A percentile compares a stretch with the other conserved stretches of the same genome.
These are phyloP conservation scores for Oophaga sylvatica DNA, from an alignment of 2,797 vertebrate genomes.

Conservation along the genomic window DNA sequence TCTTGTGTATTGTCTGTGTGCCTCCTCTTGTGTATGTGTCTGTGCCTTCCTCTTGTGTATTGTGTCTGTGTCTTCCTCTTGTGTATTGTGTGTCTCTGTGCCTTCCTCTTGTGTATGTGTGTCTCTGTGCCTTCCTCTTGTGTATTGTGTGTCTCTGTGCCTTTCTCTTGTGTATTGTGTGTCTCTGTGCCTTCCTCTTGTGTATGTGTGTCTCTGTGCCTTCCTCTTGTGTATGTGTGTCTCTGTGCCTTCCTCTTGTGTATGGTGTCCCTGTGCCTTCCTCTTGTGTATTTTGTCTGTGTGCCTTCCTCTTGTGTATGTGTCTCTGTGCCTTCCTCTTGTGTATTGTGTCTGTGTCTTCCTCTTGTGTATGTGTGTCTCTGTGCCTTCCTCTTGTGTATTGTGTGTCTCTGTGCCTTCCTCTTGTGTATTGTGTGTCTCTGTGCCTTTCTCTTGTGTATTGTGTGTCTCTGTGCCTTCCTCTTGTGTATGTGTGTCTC, in stretches of 20 bases:
- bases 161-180: not conserved
- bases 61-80: not conserved
- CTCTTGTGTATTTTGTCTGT: not conserved
- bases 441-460: not conserved
- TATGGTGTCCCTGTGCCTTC: not conserved
- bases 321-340: not conserved
- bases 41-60: not conserved
- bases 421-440: not conserved
- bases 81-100: too few species aligned
- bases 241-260: not conserved
- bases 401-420: not conserved
- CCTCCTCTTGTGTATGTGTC: too few species aligned
- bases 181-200: not conserved
- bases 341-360: not conserved
- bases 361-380: not conserved
- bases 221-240: not conserved
- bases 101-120: not conserved
- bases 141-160: not conserved
- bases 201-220: not conserved
- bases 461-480: not conserved
- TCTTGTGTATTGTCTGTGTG: too few species aligned
- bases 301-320: not conserved
- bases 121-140: not conserved
- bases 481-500: not conserved
- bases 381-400: not conserved